These are phyloP conservation scores for Todiramphus saurophagus DNA, from an alignment of 2,113 vertebrate species.

Conservation along the genomic window DNA sequence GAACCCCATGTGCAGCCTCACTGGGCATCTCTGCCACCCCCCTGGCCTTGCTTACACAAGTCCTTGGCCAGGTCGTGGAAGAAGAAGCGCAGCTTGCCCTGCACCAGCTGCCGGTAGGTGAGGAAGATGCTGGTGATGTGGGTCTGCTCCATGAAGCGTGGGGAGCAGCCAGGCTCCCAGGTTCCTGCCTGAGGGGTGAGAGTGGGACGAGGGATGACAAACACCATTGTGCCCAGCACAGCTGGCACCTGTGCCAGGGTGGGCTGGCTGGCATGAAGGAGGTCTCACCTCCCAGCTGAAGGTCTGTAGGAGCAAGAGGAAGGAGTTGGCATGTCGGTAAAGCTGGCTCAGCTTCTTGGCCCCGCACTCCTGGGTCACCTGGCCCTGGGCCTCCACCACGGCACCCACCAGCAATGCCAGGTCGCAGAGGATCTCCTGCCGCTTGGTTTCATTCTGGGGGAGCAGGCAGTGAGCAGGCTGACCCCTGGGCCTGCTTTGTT, in stretches of 20 bases:
- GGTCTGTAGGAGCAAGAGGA: slow-evolving; percentile 70
- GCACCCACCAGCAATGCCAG: slow-evolving; percentile 58
- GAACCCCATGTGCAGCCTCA: background rate
- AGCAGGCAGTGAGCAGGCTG: background rate
- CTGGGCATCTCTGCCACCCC: background rate
- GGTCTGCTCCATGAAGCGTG: slow-evolving; percentile 28
- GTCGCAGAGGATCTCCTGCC: slow-evolving; percentile 67
- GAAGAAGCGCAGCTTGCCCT: slow-evolving; percentile 77
- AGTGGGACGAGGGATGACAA: background rate
- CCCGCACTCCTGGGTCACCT: slow-evolving; percentile 42
- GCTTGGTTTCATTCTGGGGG: slow-evolving; percentile 70
- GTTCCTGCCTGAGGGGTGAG: background rate
- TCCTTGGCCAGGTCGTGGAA: slow-evolving; percentile 44
- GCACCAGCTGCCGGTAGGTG: slow-evolving; percentile 71
- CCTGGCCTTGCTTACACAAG: background rate
- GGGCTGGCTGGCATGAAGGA: rapidly evolving
- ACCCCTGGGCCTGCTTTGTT: rapidly evolving
- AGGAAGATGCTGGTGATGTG: slow-evolving; percentile 65
- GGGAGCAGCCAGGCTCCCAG: background rate
- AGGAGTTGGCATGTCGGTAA: slow-evolving; percentile 49
- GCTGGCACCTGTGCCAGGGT: background rate
- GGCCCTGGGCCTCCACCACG: background rate
- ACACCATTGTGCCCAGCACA: rapidly evolving
- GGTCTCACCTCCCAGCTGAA: slow-evolving; percentile 75
- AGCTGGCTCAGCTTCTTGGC: slow-evolving; percentile 68